Conservation (phyloP, 2,888 invertebrate genomes). For the Oxyteleia sp. region DNA sequence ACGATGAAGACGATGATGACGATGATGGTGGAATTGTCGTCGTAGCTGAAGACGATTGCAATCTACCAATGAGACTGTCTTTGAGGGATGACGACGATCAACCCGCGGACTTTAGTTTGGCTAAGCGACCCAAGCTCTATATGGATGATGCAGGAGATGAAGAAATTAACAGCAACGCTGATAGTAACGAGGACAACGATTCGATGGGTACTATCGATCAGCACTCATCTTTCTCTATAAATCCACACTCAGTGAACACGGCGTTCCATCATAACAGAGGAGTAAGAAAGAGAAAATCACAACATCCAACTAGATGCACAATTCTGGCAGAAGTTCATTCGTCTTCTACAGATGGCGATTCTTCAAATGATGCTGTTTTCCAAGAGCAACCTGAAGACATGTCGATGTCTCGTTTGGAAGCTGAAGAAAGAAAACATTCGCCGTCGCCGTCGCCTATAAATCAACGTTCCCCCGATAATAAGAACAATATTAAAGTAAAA, state of each 20-base stretch:
- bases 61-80: constrained; percentile 81
- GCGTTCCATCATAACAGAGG: constrained; percentile 83
- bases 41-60: constrained; percentile 90
- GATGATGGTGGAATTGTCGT: constrained; percentile 88
- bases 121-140: constrained; percentile 90
- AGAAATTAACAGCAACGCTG: constrained; percentile 89
- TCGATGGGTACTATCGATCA: constrained; percentile 84
- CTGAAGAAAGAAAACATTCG: constrained; percentile 81
- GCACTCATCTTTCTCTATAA: constrained; percentile 79
- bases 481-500: constrained; percentile 38
- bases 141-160: constrained; percentile 89
- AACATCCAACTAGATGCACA: constrained; percentile 95
- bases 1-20: constrained; percentile 86
- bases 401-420: constrained; percentile 86
- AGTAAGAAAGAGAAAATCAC: constrained; percentile 94
- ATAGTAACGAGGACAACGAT: constrained; percentile 89
- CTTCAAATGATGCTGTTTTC: constrained; percentile 89
- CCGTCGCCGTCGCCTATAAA: constrained; percentile 81
- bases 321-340: constrained; percentile 89
- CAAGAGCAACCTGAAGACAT: constrained; percentile 87
- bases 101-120: constrained; percentile 91
- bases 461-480: constrained; percentile 78
- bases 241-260: constrained; percentile 80
- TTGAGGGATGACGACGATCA: constrained; percentile 88
- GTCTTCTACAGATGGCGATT: constrained; percentile 90